Base-by-base conservation (phyloP, 2,888 invertebrate genomes). In the Lordiphosa andalusiaca region DNA sequence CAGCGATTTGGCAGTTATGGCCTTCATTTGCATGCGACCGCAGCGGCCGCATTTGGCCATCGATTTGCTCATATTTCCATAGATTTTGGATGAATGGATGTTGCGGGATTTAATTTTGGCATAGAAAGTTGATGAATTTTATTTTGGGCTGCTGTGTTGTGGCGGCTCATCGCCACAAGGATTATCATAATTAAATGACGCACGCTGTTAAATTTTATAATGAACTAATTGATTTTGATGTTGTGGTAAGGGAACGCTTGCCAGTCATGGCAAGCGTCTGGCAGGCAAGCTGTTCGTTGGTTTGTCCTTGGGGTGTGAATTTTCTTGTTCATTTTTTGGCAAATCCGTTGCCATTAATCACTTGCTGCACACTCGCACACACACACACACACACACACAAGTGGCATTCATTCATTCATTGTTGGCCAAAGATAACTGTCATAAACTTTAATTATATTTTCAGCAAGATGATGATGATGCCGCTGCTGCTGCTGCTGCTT, bases 391-490 rank as follows among this genome's bases (percentile, higher is more conserved):
- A 46, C 19, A 6, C 19, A 9, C 39, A 10, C 38, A 41, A 46
- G 25, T 46, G 67, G 46, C 65, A 58, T 62, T 71, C 73, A 70
- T 59, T 77, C 73, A 70, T 59, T 77, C 73, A 70, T 76, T 83
- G 84, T 73, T 81, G 59, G 54, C 69, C 57, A 59, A 68, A 84
- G 74, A 78, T 70, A 82, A 67, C 78, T 84, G 84, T 80, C 78
- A 82, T 77, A 80, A 80, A 84, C 83, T 80, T 80, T 84, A 84
- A 80, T 84, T 80, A 80, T 82, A 84, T 80, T 84, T 84, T 72
- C 84, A 82, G 64, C 74, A 69, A 65, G 77, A 65, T 64, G 63
- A 58, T 56, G 63, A 53, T 63, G n/a, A n/a, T n/a, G n/a, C n/a
- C n/a, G 44, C 46, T 60, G 48, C 41, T 47, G 48, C 58, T 36